These are phyloP conservation scores for Pseudomyrmex dendroicus DNA, from an alignment of 1,140 invertebrate species.

Conservation along the genomic window DNA sequence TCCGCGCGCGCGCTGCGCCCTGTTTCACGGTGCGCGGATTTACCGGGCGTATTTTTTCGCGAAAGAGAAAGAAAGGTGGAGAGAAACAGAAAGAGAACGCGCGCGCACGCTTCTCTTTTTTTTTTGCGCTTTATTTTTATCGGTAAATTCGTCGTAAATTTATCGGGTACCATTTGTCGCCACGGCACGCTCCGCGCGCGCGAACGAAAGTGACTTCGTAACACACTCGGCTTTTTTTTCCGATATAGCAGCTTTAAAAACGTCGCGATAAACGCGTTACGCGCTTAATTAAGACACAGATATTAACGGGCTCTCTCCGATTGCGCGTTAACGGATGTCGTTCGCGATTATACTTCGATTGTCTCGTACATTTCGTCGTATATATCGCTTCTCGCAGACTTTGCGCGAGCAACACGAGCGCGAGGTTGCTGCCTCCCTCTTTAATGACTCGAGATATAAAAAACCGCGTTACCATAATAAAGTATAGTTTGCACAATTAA, in stretches of 20 bases:
- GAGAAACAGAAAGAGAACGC: not conserved
- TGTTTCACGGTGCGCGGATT: constrained; percentile 72
- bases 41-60: constrained; percentile 63
- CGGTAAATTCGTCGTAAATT: constrained; percentile 72
- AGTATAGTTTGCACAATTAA: constrained; percentile 21
- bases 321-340: constrained; percentile 18
- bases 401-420: not conserved
- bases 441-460: constrained; percentile 6
- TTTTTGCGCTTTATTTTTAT: constrained; percentile 67
- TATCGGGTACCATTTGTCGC: constrained; percentile 69
- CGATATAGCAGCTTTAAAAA: constrained; percentile 49
- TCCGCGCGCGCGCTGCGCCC: constrained; percentile 50
- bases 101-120: not conserved
- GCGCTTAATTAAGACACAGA: constrained; percentile 64
- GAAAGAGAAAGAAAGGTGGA: not conserved
- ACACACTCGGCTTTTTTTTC: constrained; percentile 50
- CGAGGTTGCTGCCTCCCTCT: not conserved
- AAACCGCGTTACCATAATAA: not conserved
- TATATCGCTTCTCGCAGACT: not conserved
- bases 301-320: constrained; percentile 11
- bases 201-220: constrained; percentile 69
- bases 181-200: constrained; percentile 51
- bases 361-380: not conserved
- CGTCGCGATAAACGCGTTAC: constrained; percentile 42
- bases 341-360: not conserved